Conservation (phyloP, 2,113 vertebrate genomes). For the Morone chrysops region DNA sequence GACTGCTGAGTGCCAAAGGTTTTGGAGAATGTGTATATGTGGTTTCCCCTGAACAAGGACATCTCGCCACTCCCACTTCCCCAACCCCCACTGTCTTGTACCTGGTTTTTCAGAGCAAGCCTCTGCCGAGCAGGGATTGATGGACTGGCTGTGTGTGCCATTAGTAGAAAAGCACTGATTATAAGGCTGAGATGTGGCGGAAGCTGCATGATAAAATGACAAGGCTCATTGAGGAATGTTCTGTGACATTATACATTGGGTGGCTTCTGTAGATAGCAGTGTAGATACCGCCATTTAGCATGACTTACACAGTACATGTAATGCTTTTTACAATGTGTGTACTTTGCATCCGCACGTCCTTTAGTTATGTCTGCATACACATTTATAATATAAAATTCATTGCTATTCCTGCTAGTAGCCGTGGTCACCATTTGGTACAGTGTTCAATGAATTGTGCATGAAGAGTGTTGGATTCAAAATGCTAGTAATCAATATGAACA, state of each 20-base stretch:
- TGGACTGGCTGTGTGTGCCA: conserved; percentile 65
- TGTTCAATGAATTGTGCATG: not conserved
- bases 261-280: conserved; percentile 36
- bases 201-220: conserved; percentile 60
- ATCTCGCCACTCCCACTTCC: conserved; percentile 57
- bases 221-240: conserved; percentile 34
- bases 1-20: conserved; percentile 70
- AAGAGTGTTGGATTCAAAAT: not conserved
- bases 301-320: too few relatives aligned
- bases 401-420: not conserved
- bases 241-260: conserved; percentile 35
- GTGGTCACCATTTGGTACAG: not conserved
- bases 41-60: conserved; percentile 70
- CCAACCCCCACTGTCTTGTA: conserved; percentile 57
- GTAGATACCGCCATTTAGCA: conserved; percentile 6
- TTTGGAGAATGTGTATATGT: conserved; percentile 52
- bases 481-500: not conserved
- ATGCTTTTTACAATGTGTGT: not conserved
- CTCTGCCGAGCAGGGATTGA: conserved; percentile 65
- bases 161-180: conserved; percentile 74
- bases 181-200: conserved; percentile 44
- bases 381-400: not conserved
- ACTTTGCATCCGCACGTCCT: not conserved
- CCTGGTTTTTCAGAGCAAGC: conserved; percentile 57
- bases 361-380: not conserved